phyloP scores from a whole-genome alignment of 2,113 vertebrate species.

The Heptranchias perlo region DNA sequence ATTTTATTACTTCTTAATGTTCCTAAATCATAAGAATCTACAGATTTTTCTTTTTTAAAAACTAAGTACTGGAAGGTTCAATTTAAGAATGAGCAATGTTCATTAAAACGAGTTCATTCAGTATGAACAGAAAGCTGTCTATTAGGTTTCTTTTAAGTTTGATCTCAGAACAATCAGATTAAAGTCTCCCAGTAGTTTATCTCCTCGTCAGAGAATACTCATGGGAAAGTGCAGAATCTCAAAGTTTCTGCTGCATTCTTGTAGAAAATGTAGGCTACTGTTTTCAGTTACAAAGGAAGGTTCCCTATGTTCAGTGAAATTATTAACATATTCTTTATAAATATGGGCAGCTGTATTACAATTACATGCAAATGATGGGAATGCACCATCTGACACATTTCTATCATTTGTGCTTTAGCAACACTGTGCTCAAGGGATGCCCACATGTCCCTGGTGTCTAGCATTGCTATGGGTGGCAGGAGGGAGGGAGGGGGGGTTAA shows the following conservation, averaged over 20 bases:
- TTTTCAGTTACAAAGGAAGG: too few relatives aligned
- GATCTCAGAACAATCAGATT: neutral
- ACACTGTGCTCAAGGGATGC: neutral
- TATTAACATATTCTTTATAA: neutral
- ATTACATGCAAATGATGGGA: neutral
- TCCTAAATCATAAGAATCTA: neutral
- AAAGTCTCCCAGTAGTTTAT: neutral
- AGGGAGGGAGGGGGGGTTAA: neutral
- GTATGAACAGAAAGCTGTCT: neutral
- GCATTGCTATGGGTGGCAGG: neutral
- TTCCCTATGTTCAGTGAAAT: too few relatives aligned
- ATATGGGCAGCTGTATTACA: neutral
- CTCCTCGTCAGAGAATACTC: neutral
- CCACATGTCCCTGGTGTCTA: neutral
- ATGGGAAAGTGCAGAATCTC: neutral
- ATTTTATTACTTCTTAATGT: neutral
- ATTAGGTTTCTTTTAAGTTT: neutral
- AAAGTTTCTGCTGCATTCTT: too few relatives aligned
- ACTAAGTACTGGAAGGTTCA: neutral
- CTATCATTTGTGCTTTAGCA: neutral
- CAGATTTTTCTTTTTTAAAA: neutral
- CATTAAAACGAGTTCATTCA: neutral
- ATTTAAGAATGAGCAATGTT: neutral
- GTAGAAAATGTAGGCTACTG: too few relatives aligned
- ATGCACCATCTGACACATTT: neutral